Evolutionary conservation across 2,888 invertebrate genomes (phyloP).

Genomic region (Microctonus brassicae): DNA sequence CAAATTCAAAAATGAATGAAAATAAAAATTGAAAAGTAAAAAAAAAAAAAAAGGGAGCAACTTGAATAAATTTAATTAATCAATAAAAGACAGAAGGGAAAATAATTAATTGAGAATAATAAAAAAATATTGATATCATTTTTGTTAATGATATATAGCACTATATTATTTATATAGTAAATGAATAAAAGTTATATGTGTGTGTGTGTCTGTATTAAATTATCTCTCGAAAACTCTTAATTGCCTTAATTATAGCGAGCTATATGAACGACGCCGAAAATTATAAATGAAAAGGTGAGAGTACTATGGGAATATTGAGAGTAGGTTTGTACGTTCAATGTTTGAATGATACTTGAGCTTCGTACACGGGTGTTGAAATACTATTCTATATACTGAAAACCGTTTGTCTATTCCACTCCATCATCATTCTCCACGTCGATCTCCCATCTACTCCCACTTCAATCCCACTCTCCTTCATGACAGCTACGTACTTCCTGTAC

Average conservation of each 20-base stretch:
- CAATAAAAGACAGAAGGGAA: too few species aligned
- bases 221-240: neutral
- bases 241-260: neutral
- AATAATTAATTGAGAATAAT: too few species aligned
- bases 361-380: neutral
- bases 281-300: neutral
- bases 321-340: neutral
- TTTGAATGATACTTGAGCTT: neutral
- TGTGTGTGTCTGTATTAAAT: neutral
- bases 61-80: too few species aligned
- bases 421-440: constrained; percentile 6
- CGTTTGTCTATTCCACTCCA: neutral
- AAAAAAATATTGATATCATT: neutral
- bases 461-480: neutral
- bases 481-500: neutral
- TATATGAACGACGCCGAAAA: neutral
- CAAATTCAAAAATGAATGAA: neutral
- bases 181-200: neutral
- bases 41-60: too few species aligned
- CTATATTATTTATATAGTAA: neutral
- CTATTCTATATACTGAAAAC: constrained; percentile 3
- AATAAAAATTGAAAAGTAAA: too few species aligned
- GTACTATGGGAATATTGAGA: neutral
- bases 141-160: neutral
- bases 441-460: constrained; percentile 28